These are phyloP conservation scores for Champsocephalus esox DNA, from an alignment of 2,797 vertebrate species.

Conservation along the genomic window DNA sequence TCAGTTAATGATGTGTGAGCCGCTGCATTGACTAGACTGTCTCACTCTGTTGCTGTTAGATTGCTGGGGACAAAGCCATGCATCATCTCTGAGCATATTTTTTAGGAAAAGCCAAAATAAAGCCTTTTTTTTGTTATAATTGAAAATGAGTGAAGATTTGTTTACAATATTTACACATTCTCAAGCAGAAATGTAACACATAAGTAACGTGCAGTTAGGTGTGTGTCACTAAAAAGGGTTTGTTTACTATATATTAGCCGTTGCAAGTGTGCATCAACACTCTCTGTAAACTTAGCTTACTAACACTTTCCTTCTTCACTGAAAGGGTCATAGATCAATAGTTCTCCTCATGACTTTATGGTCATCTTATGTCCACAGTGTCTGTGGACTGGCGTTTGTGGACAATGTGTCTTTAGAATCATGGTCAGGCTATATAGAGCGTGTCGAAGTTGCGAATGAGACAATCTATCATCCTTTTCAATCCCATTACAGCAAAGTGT, in stretches of 20 bases:
- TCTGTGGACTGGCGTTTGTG: slow-evolving; percentile 27
- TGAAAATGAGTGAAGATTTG: neutral
- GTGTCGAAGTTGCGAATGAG: slow-evolving; percentile 67
- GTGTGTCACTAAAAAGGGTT: neutral
- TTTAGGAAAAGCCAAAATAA: neutral
- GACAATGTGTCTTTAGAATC: slow-evolving; percentile 62
- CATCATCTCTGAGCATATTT: slow-evolving; percentile 4
- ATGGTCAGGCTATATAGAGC: slow-evolving; percentile 67
- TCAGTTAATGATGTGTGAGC: slow-evolving; percentile 44
- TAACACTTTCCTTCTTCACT: slow-evolving; percentile 2
- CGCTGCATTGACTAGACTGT: slow-evolving; percentile 19
- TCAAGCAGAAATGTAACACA: neutral
- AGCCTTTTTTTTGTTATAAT: neutral
- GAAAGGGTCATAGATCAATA: slow-evolving; percentile 26
- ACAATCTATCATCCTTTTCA: slow-evolving; percentile 74
- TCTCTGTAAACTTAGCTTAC: neutral
- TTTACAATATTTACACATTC: neutral
- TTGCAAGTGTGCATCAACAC: neutral
- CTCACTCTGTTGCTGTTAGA: slow-evolving; percentile 11
- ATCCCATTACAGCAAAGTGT: slow-evolving; percentile 67
- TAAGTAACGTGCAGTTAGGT: neutral
- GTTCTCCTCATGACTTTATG: slow-evolving; percentile 24
- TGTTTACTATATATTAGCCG: neutral
- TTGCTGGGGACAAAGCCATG: slow-evolving; percentile 1
- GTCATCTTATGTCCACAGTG: slow-evolving; percentile 32